phyloP scores from a whole-genome alignment of 2,888 invertebrate species.

The Pheosia gnoma region DNA sequence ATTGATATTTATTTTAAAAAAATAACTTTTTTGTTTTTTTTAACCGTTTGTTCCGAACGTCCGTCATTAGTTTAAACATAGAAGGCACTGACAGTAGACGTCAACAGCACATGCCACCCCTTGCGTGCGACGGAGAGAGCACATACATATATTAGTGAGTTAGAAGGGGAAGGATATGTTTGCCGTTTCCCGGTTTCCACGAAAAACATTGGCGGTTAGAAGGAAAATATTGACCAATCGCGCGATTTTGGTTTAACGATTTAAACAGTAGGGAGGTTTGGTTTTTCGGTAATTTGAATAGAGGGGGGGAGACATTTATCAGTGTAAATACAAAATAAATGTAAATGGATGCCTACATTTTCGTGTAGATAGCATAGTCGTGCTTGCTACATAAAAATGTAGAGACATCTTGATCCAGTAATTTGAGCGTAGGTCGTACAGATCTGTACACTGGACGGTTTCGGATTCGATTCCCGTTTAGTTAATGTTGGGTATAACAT shows the following conservation, averaged over 20 bases:
- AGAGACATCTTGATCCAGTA: too few relatives aligned
- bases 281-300: slow-evolving; percentile 47
- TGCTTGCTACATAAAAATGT: too few relatives aligned
- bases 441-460: too few relatives aligned
- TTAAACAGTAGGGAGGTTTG: slow-evolving; percentile 36
- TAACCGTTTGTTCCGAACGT: slow-evolving; percentile 59
- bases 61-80: slow-evolving; percentile 72
- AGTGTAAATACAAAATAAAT: background rate
- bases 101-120: slow-evolving; percentile 61
- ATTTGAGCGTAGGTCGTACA: too few relatives aligned
- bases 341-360: background rate
- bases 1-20: slow-evolving; percentile 24
- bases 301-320: slow-evolving; percentile 33
- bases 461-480: too few relatives aligned
- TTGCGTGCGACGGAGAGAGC: slow-evolving; percentile 58
- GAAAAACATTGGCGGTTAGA: slow-evolving; percentile 63
- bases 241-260: slow-evolving; percentile 25
- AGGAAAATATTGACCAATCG: slow-evolving; percentile 61
- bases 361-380: background rate
- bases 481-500: too few relatives aligned
- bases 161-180: slow-evolving; percentile 59
- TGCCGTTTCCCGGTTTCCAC: slow-evolving; percentile 60
- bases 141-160: slow-evolving; percentile 40
- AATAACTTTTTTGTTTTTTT: slow-evolving; percentile 18
- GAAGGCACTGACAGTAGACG: slow-evolving; percentile 70